Evolutionary conservation across 30 jellyfish, hydroid and myxozoan genomes (phyloP).

Genomic region (Cassiopea andromeda): DNA sequence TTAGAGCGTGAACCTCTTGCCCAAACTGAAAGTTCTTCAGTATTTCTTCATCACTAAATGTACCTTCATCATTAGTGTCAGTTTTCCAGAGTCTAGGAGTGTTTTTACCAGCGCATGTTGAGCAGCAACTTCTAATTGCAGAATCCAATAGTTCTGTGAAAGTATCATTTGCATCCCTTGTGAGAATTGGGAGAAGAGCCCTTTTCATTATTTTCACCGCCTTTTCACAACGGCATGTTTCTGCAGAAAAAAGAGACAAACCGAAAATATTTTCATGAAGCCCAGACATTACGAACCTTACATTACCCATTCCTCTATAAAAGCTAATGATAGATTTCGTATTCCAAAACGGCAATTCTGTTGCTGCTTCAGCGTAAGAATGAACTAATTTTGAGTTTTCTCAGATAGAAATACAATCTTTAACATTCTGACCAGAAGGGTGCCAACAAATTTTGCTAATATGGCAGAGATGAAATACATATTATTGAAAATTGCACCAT

Average conservation of each 20-base stretch:
- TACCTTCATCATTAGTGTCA: slow-evolving; percentile 43
- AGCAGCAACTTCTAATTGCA: slow-evolving; percentile 34
- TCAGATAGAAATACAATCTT: no score
- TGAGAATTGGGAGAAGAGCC: slow-evolving; percentile 7
- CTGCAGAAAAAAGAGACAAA: not conserved
- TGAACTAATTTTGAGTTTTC: no score
- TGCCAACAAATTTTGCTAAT: no score
- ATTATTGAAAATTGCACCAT: no score
- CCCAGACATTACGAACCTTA: not conserved
- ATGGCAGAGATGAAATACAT: no score
- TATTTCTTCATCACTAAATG: slow-evolving; percentile 22
- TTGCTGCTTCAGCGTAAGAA: no score
- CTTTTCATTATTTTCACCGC: slow-evolving; percentile 5
- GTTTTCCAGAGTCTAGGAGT: slow-evolving; percentile 22
- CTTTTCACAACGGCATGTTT: slow-evolving; percentile 54
- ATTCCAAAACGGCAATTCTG: no score
- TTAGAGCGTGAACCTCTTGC: slow-evolving; percentile 35
- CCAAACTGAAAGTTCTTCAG: slow-evolving; percentile 30
- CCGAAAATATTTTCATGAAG: not conserved
- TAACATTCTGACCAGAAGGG: no score
- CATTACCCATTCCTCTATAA: no score
- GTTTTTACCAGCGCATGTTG: slow-evolving; percentile 13
- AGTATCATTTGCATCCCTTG: slow-evolving; percentile 16
- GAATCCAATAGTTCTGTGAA: slow-evolving; percentile 1
- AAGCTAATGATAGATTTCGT: no score